phyloP scores from a whole-genome alignment of 2,113 vertebrate species.

The Tor tambroides region DNA sequence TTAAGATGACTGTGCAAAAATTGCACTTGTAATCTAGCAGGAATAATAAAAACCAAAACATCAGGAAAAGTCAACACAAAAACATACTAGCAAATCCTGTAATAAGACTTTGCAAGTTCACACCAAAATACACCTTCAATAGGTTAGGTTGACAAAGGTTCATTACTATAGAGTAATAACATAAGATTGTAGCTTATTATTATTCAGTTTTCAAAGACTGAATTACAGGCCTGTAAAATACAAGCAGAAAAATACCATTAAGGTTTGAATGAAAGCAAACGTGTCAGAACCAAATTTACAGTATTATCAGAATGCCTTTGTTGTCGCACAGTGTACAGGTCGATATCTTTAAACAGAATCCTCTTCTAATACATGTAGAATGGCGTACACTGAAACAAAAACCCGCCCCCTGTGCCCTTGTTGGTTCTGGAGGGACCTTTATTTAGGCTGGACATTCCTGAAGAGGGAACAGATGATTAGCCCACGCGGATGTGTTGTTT shows the following conservation, averaged over 20 bases:
- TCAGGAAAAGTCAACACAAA: background rate
- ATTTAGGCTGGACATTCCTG: conserved; percentile 62
- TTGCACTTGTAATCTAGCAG: background rate
- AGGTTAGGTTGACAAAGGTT: background rate
- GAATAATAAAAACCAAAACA: background rate
- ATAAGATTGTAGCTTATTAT: background rate
- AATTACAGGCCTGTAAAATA: background rate
- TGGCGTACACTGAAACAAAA: conserved; percentile 57
- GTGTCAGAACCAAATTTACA: background rate
- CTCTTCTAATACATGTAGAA: conserved; percentile 18
- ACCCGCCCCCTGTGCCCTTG: conserved; percentile 55
- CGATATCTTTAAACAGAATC: background rate
- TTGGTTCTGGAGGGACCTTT: conserved; percentile 57
- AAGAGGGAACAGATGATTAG: conserved; percentile 58
- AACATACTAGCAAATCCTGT: background rate
- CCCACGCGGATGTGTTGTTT: conserved; percentile 19
- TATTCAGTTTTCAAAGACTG: background rate
- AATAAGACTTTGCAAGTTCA: background rate
- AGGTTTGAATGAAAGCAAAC: background rate
- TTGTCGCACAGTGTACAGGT: background rate
- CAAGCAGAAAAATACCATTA: background rate
- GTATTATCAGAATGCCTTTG: background rate
- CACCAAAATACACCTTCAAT: background rate
- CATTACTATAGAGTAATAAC: background rate
- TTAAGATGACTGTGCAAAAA: background rate